Conservation (phyloP, 1,140 invertebrate species). For the Zaprionus inermis region DNA sequence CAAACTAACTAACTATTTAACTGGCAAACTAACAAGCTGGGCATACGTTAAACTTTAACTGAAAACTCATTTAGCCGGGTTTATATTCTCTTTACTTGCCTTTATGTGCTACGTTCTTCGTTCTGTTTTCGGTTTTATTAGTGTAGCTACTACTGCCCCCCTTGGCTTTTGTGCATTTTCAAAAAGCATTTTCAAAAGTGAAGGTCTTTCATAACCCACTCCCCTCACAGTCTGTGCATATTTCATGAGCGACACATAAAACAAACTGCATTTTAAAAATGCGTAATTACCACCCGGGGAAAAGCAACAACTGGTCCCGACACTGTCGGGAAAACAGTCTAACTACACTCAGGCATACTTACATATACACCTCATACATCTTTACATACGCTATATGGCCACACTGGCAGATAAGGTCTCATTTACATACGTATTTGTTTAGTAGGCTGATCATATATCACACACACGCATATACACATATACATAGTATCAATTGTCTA, state of each 20-base stretch:
- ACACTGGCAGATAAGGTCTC: conserved; percentile 16
- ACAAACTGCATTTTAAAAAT: conserved; percentile 45
- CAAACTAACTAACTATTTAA: neutral
- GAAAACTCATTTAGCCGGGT: neutral
- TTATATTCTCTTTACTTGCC: conserved; percentile 13
- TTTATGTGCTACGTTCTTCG: neutral
- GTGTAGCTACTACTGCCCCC: neutral
- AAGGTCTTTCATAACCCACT: neutral
- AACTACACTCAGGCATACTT: neutral
- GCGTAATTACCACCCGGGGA: conserved; percentile 46
- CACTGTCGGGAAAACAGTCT: neutral
- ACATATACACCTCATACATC: too few species aligned
- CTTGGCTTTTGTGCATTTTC: conserved; percentile 32
- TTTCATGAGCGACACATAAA: conserved; percentile 35
- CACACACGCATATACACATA: neutral
- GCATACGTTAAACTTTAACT: neutral
- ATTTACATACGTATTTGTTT: conserved; percentile 11
- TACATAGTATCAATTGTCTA: neutral
- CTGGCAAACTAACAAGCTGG: conserved; percentile 14
- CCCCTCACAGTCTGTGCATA: conserved; percentile 19
- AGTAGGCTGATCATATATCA: conserved; percentile 26
- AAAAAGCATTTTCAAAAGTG: conserved; percentile 21
- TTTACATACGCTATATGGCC: neutral
- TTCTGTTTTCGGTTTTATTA: conserved; percentile 5
- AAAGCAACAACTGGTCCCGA: conserved; percentile 36